A percentile compares a stretch with the other conserved stretches of the same genome.
Evolutionary conservation across 2,113 vertebrate genomes (phyloP).

Genomic region (Asarcornis scutulata): DNA sequence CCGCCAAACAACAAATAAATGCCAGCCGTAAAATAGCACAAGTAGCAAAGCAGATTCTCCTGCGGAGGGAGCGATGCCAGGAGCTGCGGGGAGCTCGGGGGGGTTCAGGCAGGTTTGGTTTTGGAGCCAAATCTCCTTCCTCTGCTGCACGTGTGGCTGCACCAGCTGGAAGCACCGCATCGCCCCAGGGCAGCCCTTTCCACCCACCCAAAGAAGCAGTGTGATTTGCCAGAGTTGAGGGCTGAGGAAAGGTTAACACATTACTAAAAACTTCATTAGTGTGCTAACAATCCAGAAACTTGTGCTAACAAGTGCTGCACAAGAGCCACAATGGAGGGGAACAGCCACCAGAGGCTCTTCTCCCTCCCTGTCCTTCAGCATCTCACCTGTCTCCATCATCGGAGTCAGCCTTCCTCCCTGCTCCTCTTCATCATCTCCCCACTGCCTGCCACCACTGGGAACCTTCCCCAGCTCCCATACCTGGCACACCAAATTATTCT

Average conservation of each 20-base stretch:
- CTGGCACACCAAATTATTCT: not conserved
- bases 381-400: not conserved
- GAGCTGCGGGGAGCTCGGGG: not conserved
- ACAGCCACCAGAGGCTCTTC: not conserved
- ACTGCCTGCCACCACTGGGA: not conserved
- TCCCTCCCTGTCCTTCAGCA: not conserved
- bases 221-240: not conserved
- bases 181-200: not conserved
- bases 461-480: not conserved
- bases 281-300: not conserved
- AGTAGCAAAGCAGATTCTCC: not conserved
- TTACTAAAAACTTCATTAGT: slow-evolving; percentile 38
- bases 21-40: not conserved
- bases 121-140: not conserved
- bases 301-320: not conserved
- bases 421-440: not conserved
- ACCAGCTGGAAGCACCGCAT: not conserved
- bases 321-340: too few species aligned
- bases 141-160: not conserved
- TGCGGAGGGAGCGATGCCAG: not conserved
- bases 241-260: not conserved
- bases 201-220: not conserved
- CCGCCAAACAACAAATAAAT: not conserved
- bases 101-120: not conserved
- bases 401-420: not conserved